Conservation (phyloP, 2,888 invertebrate species). For the Malthinus flaveolus region DNA sequence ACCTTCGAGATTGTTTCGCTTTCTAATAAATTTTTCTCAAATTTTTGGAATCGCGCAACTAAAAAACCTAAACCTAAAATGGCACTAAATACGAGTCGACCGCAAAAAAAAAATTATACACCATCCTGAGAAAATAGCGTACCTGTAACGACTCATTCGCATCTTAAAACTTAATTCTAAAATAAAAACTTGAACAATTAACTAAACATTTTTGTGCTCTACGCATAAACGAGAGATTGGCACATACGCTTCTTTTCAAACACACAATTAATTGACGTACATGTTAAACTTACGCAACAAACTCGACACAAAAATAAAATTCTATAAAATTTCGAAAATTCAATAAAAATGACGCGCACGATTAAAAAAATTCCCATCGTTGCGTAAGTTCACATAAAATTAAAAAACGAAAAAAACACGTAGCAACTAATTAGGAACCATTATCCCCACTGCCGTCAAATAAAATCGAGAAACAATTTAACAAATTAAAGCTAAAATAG, state of each 20-base stretch:
- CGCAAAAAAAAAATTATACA: conserved; percentile 45
- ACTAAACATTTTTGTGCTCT: conserved; percentile 36
- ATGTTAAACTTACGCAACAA: conserved; percentile 11
- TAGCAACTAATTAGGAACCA: conserved; percentile 39
- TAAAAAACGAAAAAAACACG: neutral
- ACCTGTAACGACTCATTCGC: conserved; percentile 25
- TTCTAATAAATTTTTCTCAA: neutral
- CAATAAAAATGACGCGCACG: conserved; percentile 29
- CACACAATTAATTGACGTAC: conserved; percentile 43
- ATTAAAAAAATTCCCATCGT: conserved; percentile 29
- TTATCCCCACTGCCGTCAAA: conserved; percentile 47
- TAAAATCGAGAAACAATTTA: conserved; percentile 38
- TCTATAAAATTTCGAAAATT: conserved; percentile 12
- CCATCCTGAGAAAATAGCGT: conserved; percentile 49
- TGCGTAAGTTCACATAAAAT: neutral
- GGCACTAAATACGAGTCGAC: conserved; percentile 47
- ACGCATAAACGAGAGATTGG: conserved; percentile 36
- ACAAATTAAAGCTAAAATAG: conserved; percentile 37
- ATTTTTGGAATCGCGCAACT: conserved; percentile 41
- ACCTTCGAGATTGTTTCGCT: conserved; percentile 35
- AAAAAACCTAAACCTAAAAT: conserved; percentile 51
- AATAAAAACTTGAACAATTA: conserved; percentile 31
- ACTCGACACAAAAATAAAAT: conserved; percentile 35
- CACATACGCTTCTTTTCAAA: conserved; percentile 36
- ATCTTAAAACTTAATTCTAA: conserved; percentile 20